Evolutionary conservation across 2,797 vertebrate genomes (phyloP).

Genomic region (Sebastiscus tertius): DNA sequence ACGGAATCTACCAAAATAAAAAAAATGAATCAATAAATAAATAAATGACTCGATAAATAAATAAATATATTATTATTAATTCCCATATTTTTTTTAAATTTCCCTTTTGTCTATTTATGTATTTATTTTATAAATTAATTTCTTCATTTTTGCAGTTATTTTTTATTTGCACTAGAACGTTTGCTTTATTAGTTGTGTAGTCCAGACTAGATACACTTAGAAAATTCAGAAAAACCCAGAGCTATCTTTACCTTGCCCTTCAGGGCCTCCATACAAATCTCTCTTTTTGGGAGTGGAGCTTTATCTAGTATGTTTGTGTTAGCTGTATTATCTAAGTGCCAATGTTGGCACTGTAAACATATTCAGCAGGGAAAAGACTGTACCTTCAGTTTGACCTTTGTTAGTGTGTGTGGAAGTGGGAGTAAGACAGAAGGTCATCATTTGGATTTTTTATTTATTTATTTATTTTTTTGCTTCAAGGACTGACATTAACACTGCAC

Average conservation of each 20-base stretch:
- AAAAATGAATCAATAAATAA: no score
- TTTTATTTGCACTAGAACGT: background rate
- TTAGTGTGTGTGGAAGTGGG: background rate
- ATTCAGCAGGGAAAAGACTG: background rate
- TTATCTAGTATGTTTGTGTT: background rate
- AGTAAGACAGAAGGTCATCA: background rate
- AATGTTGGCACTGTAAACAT: conserved; percentile 43
- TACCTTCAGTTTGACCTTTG: conserved; percentile 8
- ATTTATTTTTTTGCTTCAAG: background rate
- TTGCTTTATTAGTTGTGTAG: background rate
- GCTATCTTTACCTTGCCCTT: background rate
- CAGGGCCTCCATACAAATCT: background rate
- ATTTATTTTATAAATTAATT: no score
- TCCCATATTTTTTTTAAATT: no score
- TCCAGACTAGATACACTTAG: background rate
- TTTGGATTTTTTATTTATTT: background rate
- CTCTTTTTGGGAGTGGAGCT: background rate
- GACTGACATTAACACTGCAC: no score
- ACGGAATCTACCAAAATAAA: no score
- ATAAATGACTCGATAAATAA: no score
- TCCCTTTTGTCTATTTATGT: no score
- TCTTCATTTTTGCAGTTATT: no score
- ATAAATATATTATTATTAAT: no score
- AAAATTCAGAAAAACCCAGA: background rate
- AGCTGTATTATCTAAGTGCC: conserved; percentile 11